Percentiles rank a stretch among this genome's conserved stretches.
Evolutionary conservation across 2,113 vertebrate species (phyloP).

Genomic region (Falco punctatus): DNA sequence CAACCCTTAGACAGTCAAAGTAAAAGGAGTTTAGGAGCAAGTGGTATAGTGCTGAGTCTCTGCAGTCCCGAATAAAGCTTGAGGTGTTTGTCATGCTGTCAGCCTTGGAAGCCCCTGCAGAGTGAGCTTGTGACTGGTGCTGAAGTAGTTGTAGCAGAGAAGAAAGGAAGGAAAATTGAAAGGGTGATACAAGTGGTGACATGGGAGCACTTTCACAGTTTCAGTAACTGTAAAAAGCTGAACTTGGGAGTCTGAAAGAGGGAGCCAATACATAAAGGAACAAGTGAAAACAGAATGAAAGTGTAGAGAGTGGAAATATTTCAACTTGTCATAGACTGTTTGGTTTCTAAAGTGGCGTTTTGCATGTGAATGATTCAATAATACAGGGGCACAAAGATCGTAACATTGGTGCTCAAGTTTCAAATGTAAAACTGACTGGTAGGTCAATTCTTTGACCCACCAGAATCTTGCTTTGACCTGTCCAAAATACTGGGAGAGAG

Average conservation of each 20-base stretch:
- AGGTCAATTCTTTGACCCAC: neutral
- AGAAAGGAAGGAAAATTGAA: neutral
- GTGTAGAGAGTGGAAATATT: neutral
- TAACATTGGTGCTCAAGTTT: neutral
- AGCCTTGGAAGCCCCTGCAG: neutral
- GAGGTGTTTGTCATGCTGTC: neutral
- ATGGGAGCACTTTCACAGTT: neutral
- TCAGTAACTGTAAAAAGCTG: neutral
- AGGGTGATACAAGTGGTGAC: neutral
- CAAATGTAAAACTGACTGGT: neutral
- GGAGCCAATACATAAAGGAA: neutral
- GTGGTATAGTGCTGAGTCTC: neutral
- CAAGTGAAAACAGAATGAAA: neutral
- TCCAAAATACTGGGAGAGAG: neutral
- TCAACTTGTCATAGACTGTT: neutral
- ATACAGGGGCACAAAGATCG: neutral
- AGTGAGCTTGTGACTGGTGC: neutral
- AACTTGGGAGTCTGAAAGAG: neutral
- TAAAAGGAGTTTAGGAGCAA: neutral
- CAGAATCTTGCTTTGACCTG: neutral
- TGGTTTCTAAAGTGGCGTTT: neutral
- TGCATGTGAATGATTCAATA: rapidly evolving
- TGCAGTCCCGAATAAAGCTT: neutral
- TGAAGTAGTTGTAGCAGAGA: neutral
- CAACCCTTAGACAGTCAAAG: neutral